Conservation (phyloP, 2,888 invertebrate species). For the Phymatocera aterrima region DNA sequence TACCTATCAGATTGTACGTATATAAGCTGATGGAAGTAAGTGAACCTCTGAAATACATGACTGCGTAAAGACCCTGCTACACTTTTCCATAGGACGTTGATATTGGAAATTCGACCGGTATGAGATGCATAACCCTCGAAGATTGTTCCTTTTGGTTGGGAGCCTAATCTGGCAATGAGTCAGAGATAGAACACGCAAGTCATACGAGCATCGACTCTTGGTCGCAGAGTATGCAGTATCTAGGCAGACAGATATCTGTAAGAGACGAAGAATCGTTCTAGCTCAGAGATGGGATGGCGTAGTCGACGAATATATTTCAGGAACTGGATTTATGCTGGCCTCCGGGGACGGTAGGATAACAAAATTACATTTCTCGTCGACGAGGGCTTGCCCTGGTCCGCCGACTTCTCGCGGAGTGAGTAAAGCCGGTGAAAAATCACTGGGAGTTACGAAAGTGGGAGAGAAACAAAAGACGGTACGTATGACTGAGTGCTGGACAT, state of each 20-base stretch:
- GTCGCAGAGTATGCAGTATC: neutral
- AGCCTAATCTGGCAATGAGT: neutral
- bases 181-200: neutral
- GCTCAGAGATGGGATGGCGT: neutral
- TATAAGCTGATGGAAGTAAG: no score
- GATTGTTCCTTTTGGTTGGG: no score
- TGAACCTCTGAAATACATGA: no score
- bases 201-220: neutral
- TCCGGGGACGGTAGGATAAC: conserved; percentile 60
- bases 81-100: no score
- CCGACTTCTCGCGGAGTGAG: conserved; percentile 47
- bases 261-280: conserved; percentile 15
- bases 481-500: conserved; percentile 71
- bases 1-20: no score
- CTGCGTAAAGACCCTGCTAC: no score
- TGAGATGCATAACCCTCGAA: no score
- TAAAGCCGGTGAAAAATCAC: conserved; percentile 66
- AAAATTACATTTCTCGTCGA: conserved; percentile 66
- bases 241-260: neutral
- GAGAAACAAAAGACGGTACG: conserved; percentile 57
- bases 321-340: conserved; percentile 51
- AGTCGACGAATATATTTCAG: conserved; percentile 45
- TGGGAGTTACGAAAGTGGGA: conserved; percentile 55
- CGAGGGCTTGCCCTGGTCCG: conserved; percentile 56
- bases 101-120: no score